Percentiles rank a stretch among this genome's conserved stretches.
Evolutionary conservation across 1,140 invertebrate species (phyloP).

Genomic region (Acromyrmex echinatior): DNA sequence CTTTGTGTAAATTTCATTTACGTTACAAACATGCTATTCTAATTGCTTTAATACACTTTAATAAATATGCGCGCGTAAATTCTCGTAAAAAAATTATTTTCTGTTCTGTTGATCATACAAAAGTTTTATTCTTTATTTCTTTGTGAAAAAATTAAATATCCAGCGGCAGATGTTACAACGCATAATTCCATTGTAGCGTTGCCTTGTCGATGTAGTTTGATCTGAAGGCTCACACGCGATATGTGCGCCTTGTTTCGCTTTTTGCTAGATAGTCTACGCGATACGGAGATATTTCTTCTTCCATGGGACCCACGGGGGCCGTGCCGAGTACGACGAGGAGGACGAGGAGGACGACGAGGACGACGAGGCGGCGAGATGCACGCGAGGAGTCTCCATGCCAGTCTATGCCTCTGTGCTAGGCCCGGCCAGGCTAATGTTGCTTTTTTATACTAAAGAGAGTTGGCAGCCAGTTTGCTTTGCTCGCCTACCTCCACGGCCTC

Average conservation of each 20-base stretch:
- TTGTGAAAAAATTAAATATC: not conserved
- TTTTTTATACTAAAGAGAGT: slow-evolving; percentile 70
- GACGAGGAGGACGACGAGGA: slow-evolving; percentile 10
- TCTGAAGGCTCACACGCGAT: slow-evolving; percentile 35
- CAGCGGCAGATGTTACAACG: not conserved
- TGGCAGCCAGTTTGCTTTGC: slow-evolving; percentile 73
- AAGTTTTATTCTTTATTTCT: not conserved
- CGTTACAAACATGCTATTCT: not conserved
- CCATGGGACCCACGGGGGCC: not conserved
- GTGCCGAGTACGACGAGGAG: not conserved
- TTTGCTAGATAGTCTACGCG: slow-evolving; percentile 25
- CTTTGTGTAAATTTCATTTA: slow-evolving; percentile 2
- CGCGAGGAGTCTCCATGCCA: slow-evolving; percentile 14
- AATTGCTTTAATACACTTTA: slow-evolving; percentile 35
- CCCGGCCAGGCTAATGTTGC: slow-evolving; percentile 66
- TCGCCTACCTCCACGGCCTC: slow-evolving; percentile 55
- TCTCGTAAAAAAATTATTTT: slow-evolving; percentile 4
- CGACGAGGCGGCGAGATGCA: slow-evolving; percentile 33
- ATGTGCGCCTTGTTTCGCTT: not conserved
- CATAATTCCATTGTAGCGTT: not conserved
- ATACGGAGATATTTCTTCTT: slow-evolving; percentile 38
- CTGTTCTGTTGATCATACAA: not conserved
- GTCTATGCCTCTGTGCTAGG: slow-evolving; percentile 10
- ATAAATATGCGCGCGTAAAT: not conserved
- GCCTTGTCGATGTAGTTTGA: slow-evolving; percentile 11